Evolutionary conservation across 2,888 invertebrate genomes (phyloP), one percentile per base, ranked within the genome.

Genomic region (Folsomia candida): DNA sequence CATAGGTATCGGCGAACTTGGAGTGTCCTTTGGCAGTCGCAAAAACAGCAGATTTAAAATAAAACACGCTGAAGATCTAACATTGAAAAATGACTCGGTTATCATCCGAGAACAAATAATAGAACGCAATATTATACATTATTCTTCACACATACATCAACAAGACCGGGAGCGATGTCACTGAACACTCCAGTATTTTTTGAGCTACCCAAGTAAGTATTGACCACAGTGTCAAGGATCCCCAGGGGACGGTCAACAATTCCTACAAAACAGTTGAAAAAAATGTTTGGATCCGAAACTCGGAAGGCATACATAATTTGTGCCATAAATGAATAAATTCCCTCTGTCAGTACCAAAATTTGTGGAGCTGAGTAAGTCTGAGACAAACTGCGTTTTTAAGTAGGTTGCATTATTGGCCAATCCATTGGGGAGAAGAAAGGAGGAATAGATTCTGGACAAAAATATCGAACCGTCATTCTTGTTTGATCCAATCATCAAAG

Each of bases 11-110:
- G 28, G 27, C 6, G 11, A 29, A 9, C 4, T n/a, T 1, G 1
- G 66, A 66, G 22, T 67, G 67, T n/a, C 27, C 24, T 20, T 67
- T 70, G 3, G 70, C 70, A 51, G 62, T 61, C 1, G 25, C 28
- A n/a, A 58, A 67, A 18, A 67, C 67, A 0, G 54, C 61, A 18
- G 58, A 57, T 67, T 70, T 70, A 37, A 70, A 70, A 51, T 61
- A 67, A 29, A 70, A 61, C 37, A 54, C 58, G 27, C 27, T 67
- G 61, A 37, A 67, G 18, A 70, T 20, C 70, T 70, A 37, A 4
- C 59, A 26, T 22, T n/a, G 27, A 24, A 51, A 60, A 22, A 22
- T n/a, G 11, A n/a, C n/a, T n/a, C n/a, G n/a, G n/a, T n/a, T n/a
- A n/a, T n/a, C n/a, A n/a, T n/a, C n/a, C n/a, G n/a, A n/a, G n/a